Conservation (phyloP, 2,113 vertebrate genomes). For the Tapirus terrestris region DNA sequence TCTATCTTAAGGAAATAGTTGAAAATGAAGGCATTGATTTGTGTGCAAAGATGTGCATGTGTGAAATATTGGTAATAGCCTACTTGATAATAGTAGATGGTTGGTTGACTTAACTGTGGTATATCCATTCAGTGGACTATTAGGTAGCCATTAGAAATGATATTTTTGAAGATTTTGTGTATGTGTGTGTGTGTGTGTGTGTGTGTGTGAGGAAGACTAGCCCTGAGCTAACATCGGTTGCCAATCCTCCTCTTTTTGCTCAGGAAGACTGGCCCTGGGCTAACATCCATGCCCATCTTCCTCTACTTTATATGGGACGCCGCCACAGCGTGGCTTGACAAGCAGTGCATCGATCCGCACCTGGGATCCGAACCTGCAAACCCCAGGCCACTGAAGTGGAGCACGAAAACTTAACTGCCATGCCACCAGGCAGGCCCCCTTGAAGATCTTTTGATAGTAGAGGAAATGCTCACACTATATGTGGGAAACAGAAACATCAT, state of each 20-base stretch:
- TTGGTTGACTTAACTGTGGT: background rate
- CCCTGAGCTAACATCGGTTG: too few species aligned
- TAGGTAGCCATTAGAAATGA: background rate
- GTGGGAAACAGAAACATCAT: constrained; percentile 5
- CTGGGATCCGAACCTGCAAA: too few species aligned
- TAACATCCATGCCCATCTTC: too few species aligned
- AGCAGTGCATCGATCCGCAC: too few species aligned
- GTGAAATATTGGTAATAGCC: background rate
- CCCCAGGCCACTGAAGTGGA: too few species aligned
- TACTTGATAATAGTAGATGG: background rate
- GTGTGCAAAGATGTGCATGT: background rate
- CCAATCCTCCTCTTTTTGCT: too few species aligned
- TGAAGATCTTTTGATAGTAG: background rate
- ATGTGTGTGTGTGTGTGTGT: too few species aligned
- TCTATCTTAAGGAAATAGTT: background rate
- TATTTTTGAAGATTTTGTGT: background rate
- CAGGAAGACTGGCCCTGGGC: too few species aligned
- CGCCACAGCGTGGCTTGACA: too few species aligned
- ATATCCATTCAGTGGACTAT: background rate
- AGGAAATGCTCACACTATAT: background rate
- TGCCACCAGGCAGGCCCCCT: background rate
- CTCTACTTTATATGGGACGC: too few species aligned
- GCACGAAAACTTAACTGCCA: too few species aligned
- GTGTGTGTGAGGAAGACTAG: too few species aligned
- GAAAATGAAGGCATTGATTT: background rate